A percentile compares a stretch with the other conserved stretches of the same genome.
These are phyloP conservation scores for Metalampra italica DNA, from an alignment of 2,888 invertebrate species.

Conservation along the genomic window DNA sequence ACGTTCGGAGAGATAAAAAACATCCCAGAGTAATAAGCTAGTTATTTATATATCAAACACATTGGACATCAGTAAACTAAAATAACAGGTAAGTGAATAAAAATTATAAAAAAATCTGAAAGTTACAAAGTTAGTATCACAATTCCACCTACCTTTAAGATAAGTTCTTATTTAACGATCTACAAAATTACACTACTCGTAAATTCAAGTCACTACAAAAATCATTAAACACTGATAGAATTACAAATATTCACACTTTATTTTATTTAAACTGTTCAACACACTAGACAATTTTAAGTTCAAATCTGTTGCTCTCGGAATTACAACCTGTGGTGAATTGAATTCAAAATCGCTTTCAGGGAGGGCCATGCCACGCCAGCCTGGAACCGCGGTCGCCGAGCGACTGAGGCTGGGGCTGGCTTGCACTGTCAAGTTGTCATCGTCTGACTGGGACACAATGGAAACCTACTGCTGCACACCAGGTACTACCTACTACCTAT, in stretches of 20 bases:
- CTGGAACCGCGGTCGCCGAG: slow-evolving; percentile 42
- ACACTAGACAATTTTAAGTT: slow-evolving; percentile 6
- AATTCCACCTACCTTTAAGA: slow-evolving; percentile 7
- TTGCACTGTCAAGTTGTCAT: slow-evolving; percentile 28
- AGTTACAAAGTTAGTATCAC: too few relatives aligned
- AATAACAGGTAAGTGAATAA: too few relatives aligned
- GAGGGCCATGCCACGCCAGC: slow-evolving; percentile 19
- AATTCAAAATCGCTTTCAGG: slow-evolving; percentile 14
- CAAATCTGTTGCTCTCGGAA: slow-evolving; percentile 15
- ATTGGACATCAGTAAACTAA: too few relatives aligned
- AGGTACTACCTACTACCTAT: too few relatives aligned
- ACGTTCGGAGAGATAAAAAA: too few relatives aligned
- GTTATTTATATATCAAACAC: too few relatives aligned
- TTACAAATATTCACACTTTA: neutral
- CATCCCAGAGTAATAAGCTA: too few relatives aligned
- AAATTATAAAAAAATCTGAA: too few relatives aligned
- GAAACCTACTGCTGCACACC: slow-evolving; percentile 6
- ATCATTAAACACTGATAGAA: neutral
- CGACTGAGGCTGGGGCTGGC: slow-evolving; percentile 51
- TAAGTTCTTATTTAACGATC: slow-evolving; percentile 1
- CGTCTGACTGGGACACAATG: slow-evolving; percentile 16
- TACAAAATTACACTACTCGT: neutral
- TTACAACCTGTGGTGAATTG: slow-evolving; percentile 13
- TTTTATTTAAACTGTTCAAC: too few relatives aligned
- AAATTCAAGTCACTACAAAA: neutral